Base-by-base conservation (phyloP, 2,888 invertebrate genomes). In the Parasteatoda lunata region DNA sequence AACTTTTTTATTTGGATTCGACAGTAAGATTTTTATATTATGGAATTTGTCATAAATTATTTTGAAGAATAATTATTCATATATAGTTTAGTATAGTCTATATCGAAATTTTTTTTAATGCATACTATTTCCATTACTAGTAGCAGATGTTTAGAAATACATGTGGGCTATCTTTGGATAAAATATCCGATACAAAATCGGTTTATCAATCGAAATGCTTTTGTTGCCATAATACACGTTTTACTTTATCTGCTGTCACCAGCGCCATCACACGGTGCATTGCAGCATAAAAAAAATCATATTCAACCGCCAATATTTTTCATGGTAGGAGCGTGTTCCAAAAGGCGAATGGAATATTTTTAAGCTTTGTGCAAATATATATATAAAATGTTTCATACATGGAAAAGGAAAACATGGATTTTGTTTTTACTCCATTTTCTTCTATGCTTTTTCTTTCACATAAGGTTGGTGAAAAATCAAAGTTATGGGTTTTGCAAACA, bases 401-500 rank as follows among this genome's bases (percentile, higher is more conserved):
- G 68, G 51, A 76, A 77, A 70, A 70, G 48, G 64, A 76, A 70
- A 68, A 75, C 68, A 81, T 48, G 75, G 82, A 64, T 76, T 82
- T 82, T 76, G 76, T 76, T 76, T 82, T 76, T 65, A 71, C 30
- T 79, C 30, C 49, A 49, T 64, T 79, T 78, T 77, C 68, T n/a
- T 51, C 49, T 71, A 45, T 51, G 9, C 59, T 73, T 83, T 77
- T 73, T 68, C 47, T 51, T 51, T 3, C 66, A 9, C 49, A 45
- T 47, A 72, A 30, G 80, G 70, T 52, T 69, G 75, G 77, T 11
- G 52, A 65, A 77, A 72, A 84, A 84, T 84, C 71, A 65, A 77
- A 84, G 83, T 84, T 84, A 77, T 84, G 72, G 83, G 83, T 72
- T 84, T 66, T 52, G 66, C 77, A 84, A 84, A 84, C 77, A 72